These are phyloP conservation scores for Anoplius nigerrimus DNA, from an alignment of 2,888 invertebrate species.

Conservation along the genomic window DNA sequence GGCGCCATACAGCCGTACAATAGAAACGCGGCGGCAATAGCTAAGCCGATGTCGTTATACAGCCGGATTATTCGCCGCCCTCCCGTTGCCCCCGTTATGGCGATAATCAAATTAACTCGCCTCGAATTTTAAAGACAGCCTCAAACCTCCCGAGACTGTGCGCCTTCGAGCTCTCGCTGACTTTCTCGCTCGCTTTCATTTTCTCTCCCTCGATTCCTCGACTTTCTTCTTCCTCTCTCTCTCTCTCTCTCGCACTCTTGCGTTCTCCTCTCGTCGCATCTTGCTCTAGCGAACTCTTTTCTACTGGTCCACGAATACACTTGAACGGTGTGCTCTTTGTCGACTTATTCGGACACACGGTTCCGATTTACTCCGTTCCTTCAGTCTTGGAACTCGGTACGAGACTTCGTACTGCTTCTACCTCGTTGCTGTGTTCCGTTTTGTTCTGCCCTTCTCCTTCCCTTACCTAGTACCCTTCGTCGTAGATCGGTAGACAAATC, in stretches of 20 bases:
- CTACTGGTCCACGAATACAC: conserved; percentile 36
- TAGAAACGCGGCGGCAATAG: conserved; percentile 65
- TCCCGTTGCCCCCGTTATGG: conserved; percentile 47
- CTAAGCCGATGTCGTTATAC: conserved; percentile 66
- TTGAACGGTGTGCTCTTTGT: conserved; percentile 26
- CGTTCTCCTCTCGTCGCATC: background rate
- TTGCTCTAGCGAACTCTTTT: background rate
- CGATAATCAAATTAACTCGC: conserved; percentile 61
- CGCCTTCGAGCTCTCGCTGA: too few relatives aligned
- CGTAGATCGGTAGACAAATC: too few relatives aligned
- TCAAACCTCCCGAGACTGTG: conserved; percentile 14
- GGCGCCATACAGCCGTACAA: conserved; percentile 62
- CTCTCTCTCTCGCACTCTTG: background rate
- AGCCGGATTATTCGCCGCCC: conserved; percentile 64
- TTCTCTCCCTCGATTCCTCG: background rate
- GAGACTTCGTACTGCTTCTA: background rate
- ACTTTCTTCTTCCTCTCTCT: background rate
- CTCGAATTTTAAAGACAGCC: conserved; percentile 53
- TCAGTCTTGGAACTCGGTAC: background rate
- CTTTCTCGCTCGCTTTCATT: background rate
- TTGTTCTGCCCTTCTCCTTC: background rate
- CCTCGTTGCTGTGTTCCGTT: background rate
- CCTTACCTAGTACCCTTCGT: background rate
- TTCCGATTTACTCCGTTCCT: background rate
- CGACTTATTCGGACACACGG: conserved; percentile 38